Evolutionary conservation across 2,888 invertebrate genomes (phyloP).

Genomic region (Agonopterix arenella): DNA sequence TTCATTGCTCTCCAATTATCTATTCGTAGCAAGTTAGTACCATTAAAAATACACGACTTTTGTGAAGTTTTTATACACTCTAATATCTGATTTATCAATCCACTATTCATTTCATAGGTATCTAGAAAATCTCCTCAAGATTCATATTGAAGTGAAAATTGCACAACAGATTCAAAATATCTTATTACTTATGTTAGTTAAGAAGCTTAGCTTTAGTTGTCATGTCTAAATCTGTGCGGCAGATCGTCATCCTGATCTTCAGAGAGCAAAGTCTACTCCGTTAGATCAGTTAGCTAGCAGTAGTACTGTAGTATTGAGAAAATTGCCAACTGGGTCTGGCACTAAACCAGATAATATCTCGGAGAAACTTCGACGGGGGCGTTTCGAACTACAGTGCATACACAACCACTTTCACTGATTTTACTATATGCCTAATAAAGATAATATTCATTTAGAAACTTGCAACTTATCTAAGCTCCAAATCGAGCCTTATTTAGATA

Average conservation of each 20-base stretch:
- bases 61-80: too few relatives aligned
- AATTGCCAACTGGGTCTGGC: conserved; percentile 55
- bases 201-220: not conserved
- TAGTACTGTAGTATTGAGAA: conserved; percentile 27
- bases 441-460: conserved; percentile 11
- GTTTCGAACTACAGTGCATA: conserved; percentile 35
- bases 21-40: too few relatives aligned
- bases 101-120: too few relatives aligned
- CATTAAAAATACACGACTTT: too few relatives aligned
- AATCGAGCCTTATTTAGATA: conserved; percentile 1
- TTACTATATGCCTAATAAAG: conserved; percentile 25
- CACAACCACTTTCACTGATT: conserved; percentile 53
- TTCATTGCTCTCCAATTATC: conserved; percentile 9
- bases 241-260: conserved; percentile 31
- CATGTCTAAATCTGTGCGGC: conserved; percentile 29
- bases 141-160: too few relatives aligned
- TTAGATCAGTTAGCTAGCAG: conserved; percentile 13
- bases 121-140: too few relatives aligned
- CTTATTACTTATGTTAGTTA: too few relatives aligned
- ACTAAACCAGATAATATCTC: conserved; percentile 47
- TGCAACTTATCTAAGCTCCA: conserved; percentile 2
- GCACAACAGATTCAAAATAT: too few relatives aligned
- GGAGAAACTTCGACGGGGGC: conserved; percentile 55
- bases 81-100: too few relatives aligned
- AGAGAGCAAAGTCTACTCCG: conserved; percentile 43